Evolutionary conservation across 2,888 invertebrate genomes (phyloP).

Genomic region (Apoda limacodes): DNA sequence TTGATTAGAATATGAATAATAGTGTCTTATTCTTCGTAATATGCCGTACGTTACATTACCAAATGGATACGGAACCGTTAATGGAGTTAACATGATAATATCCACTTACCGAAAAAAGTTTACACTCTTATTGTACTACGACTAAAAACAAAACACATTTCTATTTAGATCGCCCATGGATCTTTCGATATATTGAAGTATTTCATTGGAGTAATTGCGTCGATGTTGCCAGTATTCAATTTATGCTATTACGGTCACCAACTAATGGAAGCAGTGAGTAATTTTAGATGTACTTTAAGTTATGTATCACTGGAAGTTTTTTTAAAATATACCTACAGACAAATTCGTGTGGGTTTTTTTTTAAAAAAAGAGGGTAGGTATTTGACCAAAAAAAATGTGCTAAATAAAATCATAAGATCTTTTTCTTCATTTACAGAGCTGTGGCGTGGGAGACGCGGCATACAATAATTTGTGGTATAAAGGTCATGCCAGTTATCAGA

Average conservation of each 20-base stretch:
- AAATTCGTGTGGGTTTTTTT: not conserved
- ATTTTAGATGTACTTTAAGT: not conserved
- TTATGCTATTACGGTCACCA: conserved; percentile 33
- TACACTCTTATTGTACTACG: no score
- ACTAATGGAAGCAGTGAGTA: conserved; percentile 29
- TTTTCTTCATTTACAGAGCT: conserved; percentile 23
- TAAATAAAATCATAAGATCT: not conserved
- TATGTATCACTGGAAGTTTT: not conserved
- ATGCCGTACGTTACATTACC: no score
- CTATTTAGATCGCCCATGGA: conserved; percentile 26
- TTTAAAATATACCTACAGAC: not conserved
- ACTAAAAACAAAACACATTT: no score
- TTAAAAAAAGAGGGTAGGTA: not conserved
- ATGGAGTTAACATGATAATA: no score
- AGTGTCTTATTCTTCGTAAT: no score
- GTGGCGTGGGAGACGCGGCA: conserved; percentile 22
- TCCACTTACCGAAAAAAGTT: no score
- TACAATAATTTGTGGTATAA: conserved; percentile 27
- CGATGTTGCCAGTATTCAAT: conserved; percentile 27
- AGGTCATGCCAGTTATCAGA: conserved; percentile 17
- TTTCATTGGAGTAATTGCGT: conserved; percentile 24
- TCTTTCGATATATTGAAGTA: conserved; percentile 24
- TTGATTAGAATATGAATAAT: no score
- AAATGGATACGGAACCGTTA: no score
- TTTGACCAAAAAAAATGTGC: not conserved